phyloP scores from a whole-genome alignment of 1,140 invertebrate species.

The Listronotus bonariensis region DNA sequence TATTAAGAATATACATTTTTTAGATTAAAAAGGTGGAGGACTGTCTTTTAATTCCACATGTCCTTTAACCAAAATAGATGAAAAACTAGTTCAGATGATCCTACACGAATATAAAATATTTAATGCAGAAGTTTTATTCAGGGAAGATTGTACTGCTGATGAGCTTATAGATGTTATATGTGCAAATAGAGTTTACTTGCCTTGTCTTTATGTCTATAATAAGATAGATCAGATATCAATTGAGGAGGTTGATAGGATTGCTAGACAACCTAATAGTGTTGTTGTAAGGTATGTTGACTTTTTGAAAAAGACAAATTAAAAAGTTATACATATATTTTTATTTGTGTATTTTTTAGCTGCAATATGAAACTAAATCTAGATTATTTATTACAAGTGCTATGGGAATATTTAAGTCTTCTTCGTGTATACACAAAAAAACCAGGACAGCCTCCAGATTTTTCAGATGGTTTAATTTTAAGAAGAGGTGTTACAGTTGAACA shows the following conservation, averaged over 20 bases:
- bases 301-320: background rate
- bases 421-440: slow-evolving; percentile 99
- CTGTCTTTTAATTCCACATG: slow-evolving; percentile 98
- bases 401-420: slow-evolving; percentile 94
- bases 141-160: slow-evolving; percentile 94
- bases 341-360: slow-evolving; percentile 70
- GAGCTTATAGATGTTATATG: slow-evolving; percentile 99
- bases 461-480: slow-evolving; percentile 91
- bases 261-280: slow-evolving; percentile 85
- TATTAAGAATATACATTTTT: slow-evolving; percentile 40
- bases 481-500: slow-evolving; percentile 93
- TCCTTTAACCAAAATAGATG: slow-evolving; percentile 90
- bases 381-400: slow-evolving; percentile 88
- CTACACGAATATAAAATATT: slow-evolving; percentile 99
- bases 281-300: slow-evolving; percentile 81
- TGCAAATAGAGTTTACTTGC: slow-evolving; percentile 95
- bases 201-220: slow-evolving; percentile 98
- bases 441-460: slow-evolving; percentile 94
- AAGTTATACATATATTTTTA: background rate
- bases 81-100: slow-evolving; percentile 98
- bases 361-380: slow-evolving; percentile 99
- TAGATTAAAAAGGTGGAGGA: slow-evolving; percentile 94
- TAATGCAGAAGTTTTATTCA: slow-evolving; percentile 96
- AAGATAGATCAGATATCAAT: slow-evolving; percentile 99
- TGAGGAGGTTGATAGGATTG: slow-evolving; percentile 96